Percentiles rank a stretch among this genome's conserved stretches.
These are phyloP conservation scores for Styela plicata DNA, from an alignment of 23 tunicate genomes.

Conservation along the genomic window DNA sequence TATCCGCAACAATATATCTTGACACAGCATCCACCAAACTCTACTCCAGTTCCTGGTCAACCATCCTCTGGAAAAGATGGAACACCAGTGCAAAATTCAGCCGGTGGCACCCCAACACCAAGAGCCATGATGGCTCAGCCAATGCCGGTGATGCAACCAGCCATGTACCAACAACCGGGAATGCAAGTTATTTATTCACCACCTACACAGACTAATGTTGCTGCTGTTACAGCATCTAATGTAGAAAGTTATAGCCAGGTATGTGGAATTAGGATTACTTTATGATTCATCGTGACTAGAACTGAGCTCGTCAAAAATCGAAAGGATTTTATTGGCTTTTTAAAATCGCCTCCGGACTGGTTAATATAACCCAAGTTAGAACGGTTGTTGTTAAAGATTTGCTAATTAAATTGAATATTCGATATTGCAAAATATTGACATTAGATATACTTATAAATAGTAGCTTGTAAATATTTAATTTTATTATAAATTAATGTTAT, in stretches of 20 bases:
- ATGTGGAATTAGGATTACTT: background rate
- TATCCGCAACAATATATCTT: constrained; percentile 22
- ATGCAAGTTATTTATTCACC: constrained; percentile 8
- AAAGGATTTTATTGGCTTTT: too few relatives aligned
- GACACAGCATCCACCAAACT: background rate
- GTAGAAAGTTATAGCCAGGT: background rate
- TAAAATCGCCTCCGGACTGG: too few relatives aligned
- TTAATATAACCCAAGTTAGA: too few relatives aligned
- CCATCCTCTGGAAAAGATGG: background rate
- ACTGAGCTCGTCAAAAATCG: too few relatives aligned
- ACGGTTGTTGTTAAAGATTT: too few relatives aligned
- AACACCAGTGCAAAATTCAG: background rate
- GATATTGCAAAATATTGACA: too few relatives aligned
- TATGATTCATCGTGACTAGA: background rate
- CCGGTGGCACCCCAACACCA: background rate
- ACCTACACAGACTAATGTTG: background rate
- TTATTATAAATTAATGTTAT: too few relatives aligned
- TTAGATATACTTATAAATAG: too few relatives aligned
- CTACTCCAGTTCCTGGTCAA: background rate
- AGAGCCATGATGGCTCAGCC: background rate
- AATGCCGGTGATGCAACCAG: background rate
- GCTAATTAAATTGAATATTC: too few relatives aligned
- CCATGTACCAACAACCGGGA: background rate
- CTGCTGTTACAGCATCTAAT: background rate
- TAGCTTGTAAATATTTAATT: too few relatives aligned